Evolutionary conservation across 1,140 invertebrate genomes (phyloP).

Genomic region (Metopolophium dirhodum): DNA sequence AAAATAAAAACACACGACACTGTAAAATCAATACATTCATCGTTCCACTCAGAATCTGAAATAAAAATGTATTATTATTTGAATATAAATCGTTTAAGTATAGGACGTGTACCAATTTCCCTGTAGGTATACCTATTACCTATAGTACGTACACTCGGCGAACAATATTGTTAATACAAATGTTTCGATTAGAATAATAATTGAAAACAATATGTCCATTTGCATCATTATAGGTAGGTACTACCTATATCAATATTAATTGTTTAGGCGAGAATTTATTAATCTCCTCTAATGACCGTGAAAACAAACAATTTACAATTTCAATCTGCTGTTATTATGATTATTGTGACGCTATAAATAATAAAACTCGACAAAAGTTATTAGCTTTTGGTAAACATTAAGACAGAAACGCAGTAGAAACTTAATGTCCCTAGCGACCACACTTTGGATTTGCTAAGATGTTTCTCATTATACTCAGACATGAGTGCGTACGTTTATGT

Average conservation of each 20-base stretch:
- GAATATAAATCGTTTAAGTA: neutral
- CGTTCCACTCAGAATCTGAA: too few relatives aligned
- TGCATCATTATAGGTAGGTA: too few relatives aligned
- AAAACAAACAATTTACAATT: neutral
- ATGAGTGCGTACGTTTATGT: neutral
- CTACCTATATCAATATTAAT: neutral
- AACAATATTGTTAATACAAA: neutral
- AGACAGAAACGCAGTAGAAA: neutral
- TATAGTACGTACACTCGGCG: too few relatives aligned
- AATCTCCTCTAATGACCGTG: neutral
- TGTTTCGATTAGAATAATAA: neutral
- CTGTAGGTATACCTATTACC: neutral
- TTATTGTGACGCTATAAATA: neutral
- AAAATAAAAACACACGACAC: too few relatives aligned
- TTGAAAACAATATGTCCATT: too few relatives aligned
- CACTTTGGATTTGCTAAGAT: neutral
- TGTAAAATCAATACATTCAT: too few relatives aligned
- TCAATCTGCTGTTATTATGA: neutral
- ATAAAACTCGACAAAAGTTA: constrained; percentile 12
- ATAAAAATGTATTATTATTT: neutral
- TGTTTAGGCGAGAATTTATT: neutral
- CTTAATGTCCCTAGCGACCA: neutral
- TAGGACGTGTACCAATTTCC: neutral
- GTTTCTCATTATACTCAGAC: neutral
- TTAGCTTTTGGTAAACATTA: constrained; percentile 2